Percentiles rank a stretch among this genome's conserved stretches.
Evolutionary conservation across 1,140 invertebrate species (phyloP).

Genomic region (Rhagoletis zephyria): DNA sequence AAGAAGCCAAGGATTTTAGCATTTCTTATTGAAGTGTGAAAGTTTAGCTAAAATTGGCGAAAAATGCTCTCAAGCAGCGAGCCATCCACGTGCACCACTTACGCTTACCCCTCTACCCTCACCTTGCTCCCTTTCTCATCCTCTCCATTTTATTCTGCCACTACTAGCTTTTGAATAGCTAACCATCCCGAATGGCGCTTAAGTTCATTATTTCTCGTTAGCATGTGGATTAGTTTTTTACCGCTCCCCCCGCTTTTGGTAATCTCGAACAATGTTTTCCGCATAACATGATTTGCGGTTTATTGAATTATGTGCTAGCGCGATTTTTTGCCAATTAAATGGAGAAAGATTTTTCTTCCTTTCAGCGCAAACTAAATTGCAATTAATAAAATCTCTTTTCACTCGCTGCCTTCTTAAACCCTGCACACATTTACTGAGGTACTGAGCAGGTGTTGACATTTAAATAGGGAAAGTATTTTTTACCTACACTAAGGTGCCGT

Average conservation of each 20-base stretch:
- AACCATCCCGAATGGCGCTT: background rate
- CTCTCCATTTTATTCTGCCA: background rate
- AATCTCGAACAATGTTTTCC: background rate
- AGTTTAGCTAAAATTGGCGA: background rate
- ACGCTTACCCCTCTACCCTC: background rate
- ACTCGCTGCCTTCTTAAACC: background rate
- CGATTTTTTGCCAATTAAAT: background rate
- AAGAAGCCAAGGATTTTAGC: background rate
- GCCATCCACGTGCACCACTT: background rate
- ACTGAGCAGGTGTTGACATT: no score
- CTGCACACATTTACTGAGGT: background rate
- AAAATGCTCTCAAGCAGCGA: background rate
- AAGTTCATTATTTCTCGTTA: background rate
- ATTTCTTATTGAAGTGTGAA: background rate
- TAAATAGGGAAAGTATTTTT: no score
- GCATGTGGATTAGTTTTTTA: background rate
- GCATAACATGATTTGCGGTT: background rate
- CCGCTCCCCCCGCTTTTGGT: background rate
- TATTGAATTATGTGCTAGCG: background rate
- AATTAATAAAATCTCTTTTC: conserved; percentile 33
- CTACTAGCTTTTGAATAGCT: background rate
- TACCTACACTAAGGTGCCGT: no score
- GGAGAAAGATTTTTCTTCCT: background rate
- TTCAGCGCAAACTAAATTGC: background rate
- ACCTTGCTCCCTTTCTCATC: background rate